Percentiles rank a stretch among this genome's conserved stretches.
phyloP scores from a whole-genome alignment of 2,113 vertebrate species.

The Nycticorax nycticorax region DNA sequence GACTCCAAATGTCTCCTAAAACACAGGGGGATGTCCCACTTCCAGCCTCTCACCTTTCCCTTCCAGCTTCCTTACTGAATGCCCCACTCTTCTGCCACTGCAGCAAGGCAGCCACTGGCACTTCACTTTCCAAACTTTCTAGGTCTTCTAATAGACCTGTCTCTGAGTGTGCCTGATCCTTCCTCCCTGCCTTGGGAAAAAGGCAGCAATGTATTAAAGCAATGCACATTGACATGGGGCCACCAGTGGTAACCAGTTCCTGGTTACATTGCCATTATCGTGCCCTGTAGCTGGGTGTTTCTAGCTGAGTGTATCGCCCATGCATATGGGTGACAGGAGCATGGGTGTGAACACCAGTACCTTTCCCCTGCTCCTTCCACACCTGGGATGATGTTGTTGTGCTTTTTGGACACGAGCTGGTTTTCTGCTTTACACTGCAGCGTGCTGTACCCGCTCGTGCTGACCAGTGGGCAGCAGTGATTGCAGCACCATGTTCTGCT shows the following conservation, averaged over 20 bases:
- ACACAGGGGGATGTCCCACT: not conserved
- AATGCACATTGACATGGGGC: not conserved
- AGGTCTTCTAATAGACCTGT: not conserved
- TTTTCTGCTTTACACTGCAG: not conserved
- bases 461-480: not conserved
- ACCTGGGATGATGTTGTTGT: not conserved
- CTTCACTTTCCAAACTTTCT: not conserved
- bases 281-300: not conserved
- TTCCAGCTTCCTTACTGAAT: not conserved
- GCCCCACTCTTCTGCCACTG: not conserved
- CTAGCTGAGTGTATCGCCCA: not conserved
- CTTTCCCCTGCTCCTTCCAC: not conserved
- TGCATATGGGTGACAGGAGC: fast-evolving
- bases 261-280: fast-evolving
- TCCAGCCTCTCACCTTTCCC: not conserved
- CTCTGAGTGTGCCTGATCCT: not conserved
- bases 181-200: not conserved
- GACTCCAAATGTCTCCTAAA: not conserved
- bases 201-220: not conserved
- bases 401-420: not conserved
- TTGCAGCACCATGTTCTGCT: not conserved
- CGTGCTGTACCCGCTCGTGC: fast-evolving
- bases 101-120: not conserved
- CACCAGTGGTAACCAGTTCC: not conserved
- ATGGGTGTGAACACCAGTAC: not conserved